phyloP scores from a whole-genome alignment of 2,888 invertebrate genomes.

The Microchrysa polita region DNA sequence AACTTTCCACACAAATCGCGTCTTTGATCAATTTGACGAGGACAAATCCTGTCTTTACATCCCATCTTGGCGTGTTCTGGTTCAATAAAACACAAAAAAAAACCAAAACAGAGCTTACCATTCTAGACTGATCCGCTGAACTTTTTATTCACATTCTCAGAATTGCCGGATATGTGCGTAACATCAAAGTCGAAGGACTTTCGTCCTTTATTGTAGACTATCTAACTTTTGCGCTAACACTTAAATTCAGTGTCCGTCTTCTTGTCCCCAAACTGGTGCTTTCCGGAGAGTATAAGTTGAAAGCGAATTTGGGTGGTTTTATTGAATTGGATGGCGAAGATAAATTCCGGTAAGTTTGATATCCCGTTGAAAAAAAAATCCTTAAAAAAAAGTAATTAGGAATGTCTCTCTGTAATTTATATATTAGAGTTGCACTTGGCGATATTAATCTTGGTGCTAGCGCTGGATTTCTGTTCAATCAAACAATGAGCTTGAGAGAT shows the following conservation, averaged over 20 bases:
- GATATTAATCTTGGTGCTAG: neutral
- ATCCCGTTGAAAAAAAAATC: no score
- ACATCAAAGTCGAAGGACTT: slow-evolving; percentile 18
- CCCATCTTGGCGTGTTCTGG: no score
- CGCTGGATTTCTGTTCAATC: slow-evolving; percentile 7
- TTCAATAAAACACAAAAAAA: neutral
- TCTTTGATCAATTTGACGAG: no score
- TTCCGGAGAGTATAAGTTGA: slow-evolving; percentile 18
- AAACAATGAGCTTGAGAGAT: slow-evolving; percentile 9
- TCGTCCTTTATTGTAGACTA: slow-evolving; percentile 25
- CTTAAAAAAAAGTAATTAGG: no score
- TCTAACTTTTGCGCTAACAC: neutral
- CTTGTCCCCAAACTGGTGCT: neutral
- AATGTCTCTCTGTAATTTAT: no score
- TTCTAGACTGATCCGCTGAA: no score
- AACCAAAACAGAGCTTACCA: no score
- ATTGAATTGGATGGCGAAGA: slow-evolving; percentile 21
- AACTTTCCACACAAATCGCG: no score
- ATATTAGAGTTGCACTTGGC: neutral
- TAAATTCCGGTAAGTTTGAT: slow-evolving; percentile 24
- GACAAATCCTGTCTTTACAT: no score
- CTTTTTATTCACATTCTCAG: neutral
- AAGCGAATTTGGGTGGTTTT: slow-evolving; percentile 17
- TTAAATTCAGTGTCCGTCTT: neutral
- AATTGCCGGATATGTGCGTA: slow-evolving; percentile 1